A percentile compares a stretch with the other conserved stretches of the same genome.
Evolutionary conservation across 2,888 invertebrate species (phyloP).

Genomic region (Sceliomorpha sp.): DNA sequence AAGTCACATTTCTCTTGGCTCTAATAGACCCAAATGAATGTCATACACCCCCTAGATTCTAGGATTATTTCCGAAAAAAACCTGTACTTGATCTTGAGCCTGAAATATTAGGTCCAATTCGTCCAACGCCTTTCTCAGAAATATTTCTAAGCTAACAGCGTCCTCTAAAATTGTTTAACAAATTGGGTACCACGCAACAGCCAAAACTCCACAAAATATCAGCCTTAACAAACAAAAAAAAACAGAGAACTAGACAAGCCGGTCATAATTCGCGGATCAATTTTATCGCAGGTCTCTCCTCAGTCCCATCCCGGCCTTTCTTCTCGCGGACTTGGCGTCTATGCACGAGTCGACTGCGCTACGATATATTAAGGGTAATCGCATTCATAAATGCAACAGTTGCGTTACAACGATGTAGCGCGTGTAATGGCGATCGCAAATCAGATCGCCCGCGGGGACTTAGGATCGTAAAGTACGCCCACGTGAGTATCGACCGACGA

Average conservation of each 20-base stretch:
- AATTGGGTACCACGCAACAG: too few relatives aligned
- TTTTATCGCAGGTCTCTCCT: conserved; percentile 44
- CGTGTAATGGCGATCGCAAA: conserved; percentile 58
- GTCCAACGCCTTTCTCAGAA: too few relatives aligned
- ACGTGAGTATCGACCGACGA: conserved; percentile 45
- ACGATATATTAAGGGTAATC: conserved; percentile 60
- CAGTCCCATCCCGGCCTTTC: conserved; percentile 18
- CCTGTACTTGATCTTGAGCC: too few relatives aligned
- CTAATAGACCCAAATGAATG: too few relatives aligned
- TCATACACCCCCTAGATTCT: too few relatives aligned
- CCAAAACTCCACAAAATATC: too few relatives aligned
- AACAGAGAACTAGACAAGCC: conserved; percentile 25
- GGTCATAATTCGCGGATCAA: conserved; percentile 44
- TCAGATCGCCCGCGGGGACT: conserved; percentile 56
- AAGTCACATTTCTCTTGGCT: too few relatives aligned
- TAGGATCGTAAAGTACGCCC: conserved; percentile 55
- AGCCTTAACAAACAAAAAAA: too few relatives aligned
- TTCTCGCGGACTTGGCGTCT: conserved; percentile 43
- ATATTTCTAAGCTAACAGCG: too few relatives aligned
- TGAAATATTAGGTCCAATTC: too few relatives aligned
- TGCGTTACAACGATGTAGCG: conserved; percentile 55
- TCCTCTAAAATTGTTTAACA: too few relatives aligned
- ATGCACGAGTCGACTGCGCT: conserved; percentile 38
- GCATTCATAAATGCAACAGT: conserved; percentile 62
- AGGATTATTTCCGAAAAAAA: too few relatives aligned